phyloP scores from a whole-genome alignment of 1,140 invertebrate genomes.

The Patella vulgata region DNA sequence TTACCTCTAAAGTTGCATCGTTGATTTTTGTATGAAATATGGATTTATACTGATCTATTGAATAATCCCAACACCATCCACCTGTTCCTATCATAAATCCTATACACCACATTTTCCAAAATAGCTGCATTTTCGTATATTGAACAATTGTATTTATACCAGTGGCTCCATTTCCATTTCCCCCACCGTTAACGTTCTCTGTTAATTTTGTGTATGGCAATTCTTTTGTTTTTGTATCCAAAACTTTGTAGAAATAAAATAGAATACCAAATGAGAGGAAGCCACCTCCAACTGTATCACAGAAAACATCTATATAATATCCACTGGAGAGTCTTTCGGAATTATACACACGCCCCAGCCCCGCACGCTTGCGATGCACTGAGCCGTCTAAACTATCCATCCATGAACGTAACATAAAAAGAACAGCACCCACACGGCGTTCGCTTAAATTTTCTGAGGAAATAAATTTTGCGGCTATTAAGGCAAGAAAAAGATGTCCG shows the following conservation, averaged over 20 bases:
- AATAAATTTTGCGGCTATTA: slow-evolving; percentile 54
- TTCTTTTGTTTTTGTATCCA: slow-evolving; percentile 35
- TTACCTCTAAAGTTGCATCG: slow-evolving; percentile 30
- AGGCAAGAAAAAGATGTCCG: slow-evolving; percentile 46
- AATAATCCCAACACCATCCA: slow-evolving; percentile 48
- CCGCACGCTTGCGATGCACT: slow-evolving; percentile 50
- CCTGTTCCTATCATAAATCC: slow-evolving; percentile 44
- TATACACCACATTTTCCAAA: slow-evolving; percentile 52
- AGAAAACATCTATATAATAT: slow-evolving; percentile 56
- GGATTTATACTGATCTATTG: slow-evolving; percentile 38
- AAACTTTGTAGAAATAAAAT: slow-evolving; percentile 50
- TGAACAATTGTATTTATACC: slow-evolving; percentile 7
- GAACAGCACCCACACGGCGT: slow-evolving; percentile 52
- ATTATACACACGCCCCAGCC: slow-evolving; percentile 36
- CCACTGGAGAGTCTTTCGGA: slow-evolving; percentile 54
- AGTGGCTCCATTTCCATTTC: slow-evolving; percentile 30
- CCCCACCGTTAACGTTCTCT: slow-evolving; percentile 5
- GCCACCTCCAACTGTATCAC: slow-evolving; percentile 52
- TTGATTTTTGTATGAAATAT: slow-evolving; percentile 42
- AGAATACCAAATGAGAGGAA: slow-evolving; percentile 47
- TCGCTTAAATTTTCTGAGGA: slow-evolving; percentile 50
- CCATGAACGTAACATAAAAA: slow-evolving; percentile 57
- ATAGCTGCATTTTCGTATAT: slow-evolving; percentile 49
- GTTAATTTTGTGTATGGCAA: slow-evolving; percentile 24
- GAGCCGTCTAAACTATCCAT: slow-evolving; percentile 62